Base-by-base conservation (phyloP, 2,797 vertebrate genomes). In the Cryptoprocta ferox region DNA sequence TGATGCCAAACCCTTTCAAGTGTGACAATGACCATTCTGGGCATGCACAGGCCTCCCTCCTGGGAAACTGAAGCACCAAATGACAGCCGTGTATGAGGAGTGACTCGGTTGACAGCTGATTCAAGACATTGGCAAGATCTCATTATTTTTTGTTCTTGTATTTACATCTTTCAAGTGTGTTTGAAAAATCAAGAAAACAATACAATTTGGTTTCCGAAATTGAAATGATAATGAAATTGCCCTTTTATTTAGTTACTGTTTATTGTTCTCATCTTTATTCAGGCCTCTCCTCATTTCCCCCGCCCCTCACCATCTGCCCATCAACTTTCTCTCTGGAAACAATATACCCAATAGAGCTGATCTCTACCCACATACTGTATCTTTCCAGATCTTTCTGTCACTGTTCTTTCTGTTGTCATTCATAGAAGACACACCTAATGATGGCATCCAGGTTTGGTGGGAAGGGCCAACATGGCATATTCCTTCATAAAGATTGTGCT, bases 131-230 rank as follows among this genome's bases (percentile, higher is more conserved):
- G 89, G 94, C 42, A 79, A 85, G 89, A 86, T 96, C 88, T 96
- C 37, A 86, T 96, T 96, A 70, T 45, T 78, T 93, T 97, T 81
- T 79, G 81, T 70, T 89, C 78, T 90, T 81, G 45, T 84, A 61
- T 81, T 95, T 97, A 80, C 37, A 79, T 89, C 78, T 96, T 95
- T 94, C 48, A 92, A 86, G 73, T 95, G 19, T 88, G 80, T 96
- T 86, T 92, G 85, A 83, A 82, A 88, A 94, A 95, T 59, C 75
- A 89, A 95, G 88, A 95, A 80, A 97, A 93, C 28, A 79, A 86
- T 78, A 96, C 48, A 89, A 42, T 91, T 93, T 79, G 2, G 12
- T 32, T 87, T 94, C 30, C 48, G 28, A 79, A 89, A 83, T 79
- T 79, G 68, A 96, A 92, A 95, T 71, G 71, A 97, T 88, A 91